Percentiles rank a stretch among this genome's conserved stretches.
phyloP scores from a whole-genome alignment of 2,797 vertebrate species.

The Hozukius guyotensis region DNA sequence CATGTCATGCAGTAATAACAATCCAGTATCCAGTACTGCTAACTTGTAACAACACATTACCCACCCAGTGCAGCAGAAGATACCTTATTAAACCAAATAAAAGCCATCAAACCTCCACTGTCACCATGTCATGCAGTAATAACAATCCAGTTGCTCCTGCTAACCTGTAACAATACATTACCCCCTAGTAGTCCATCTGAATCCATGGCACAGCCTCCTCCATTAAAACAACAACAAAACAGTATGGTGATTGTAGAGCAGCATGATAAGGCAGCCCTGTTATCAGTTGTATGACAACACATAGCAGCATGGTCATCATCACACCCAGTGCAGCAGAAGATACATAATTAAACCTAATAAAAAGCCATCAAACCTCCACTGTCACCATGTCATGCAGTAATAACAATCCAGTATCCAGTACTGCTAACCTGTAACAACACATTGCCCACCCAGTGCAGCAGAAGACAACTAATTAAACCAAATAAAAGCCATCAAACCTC shows the following conservation, averaged over 20 bases:
- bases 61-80: neutral
- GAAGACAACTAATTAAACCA: neutral
- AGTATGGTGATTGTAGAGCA: neutral
- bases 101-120: neutral
- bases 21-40: too few species aligned
- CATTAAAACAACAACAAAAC: too few species aligned
- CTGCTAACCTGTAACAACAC: neutral
- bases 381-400: neutral
- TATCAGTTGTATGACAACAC: constrained; percentile 17
- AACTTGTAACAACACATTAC: neutral
- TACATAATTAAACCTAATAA: neutral
- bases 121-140: neutral
- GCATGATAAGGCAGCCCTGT: neutral
- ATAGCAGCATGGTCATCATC: constrained; percentile 7
- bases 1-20: neutral
- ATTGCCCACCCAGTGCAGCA: neutral
- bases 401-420: neutral
- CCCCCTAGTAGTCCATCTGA: too few species aligned
- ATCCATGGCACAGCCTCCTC: too few species aligned
- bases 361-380: neutral
- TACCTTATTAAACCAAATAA: neutral
- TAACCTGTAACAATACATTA: neutral
- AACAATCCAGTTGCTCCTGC: neutral
- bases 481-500: neutral
- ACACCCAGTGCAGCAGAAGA: neutral